Evolutionary conservation across 2,113 vertebrate species (phyloP).

Genomic region (Rhombomys opimus): DNA sequence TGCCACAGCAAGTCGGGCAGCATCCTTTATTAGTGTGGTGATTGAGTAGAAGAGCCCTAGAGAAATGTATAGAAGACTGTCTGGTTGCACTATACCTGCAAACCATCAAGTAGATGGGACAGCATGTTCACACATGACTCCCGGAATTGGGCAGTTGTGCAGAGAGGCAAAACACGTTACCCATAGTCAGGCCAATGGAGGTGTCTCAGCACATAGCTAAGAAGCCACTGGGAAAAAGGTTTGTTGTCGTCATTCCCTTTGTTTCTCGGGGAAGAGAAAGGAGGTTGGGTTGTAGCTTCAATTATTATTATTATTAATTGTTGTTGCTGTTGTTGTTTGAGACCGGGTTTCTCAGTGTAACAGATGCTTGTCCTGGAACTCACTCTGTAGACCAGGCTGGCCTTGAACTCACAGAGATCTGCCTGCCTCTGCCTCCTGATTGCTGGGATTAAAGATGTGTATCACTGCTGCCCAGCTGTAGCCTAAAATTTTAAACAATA

Average conservation of each 20-base stretch:
- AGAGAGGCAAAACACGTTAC: background rate
- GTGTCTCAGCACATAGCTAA: rapidly evolving
- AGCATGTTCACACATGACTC: background rate
- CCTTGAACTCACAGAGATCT: background rate
- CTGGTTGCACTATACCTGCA: background rate
- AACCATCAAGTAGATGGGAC: background rate
- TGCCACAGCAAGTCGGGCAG: background rate
- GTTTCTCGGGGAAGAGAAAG: background rate
- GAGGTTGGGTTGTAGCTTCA: background rate
- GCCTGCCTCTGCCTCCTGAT: background rate
- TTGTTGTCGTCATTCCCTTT: background rate
- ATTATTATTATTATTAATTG: background rate
- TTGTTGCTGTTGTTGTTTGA: background rate
- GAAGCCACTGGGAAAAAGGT: background rate
- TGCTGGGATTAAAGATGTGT: background rate
- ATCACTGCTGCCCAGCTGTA: background rate
- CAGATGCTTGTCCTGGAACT: background rate
- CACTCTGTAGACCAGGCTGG: background rate
- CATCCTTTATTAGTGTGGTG: conserved; percentile 58
- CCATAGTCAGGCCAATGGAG: background rate
- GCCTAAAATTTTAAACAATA: background rate
- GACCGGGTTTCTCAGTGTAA: background rate
- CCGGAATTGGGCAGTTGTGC: background rate
- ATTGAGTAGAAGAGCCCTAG: conserved; percentile 45
- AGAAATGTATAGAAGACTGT: conserved; percentile 36